Conservation (phyloP, 2,113 vertebrate species). For the Trogon surrucura region DNA sequence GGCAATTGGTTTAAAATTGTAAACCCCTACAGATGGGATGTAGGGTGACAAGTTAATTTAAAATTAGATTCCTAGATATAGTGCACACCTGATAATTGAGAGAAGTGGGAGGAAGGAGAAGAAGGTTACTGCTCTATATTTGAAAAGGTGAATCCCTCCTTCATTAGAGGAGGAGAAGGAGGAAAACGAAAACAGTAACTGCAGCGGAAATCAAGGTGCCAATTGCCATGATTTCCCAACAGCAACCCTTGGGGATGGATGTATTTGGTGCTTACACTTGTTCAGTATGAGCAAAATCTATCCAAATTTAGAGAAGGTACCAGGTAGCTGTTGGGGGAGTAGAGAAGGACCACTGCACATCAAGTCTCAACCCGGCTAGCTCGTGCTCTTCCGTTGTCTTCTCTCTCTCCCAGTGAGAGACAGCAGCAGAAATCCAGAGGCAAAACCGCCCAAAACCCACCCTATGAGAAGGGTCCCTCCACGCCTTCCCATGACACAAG, state of each 20-base stretch:
- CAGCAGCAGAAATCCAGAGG: neutral
- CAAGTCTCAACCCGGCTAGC: neutral
- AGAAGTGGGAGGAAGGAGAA: constrained; percentile 31
- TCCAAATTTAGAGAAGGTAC: neutral
- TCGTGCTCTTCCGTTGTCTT: neutral
- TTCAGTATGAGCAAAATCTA: neutral
- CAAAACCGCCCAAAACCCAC: neutral
- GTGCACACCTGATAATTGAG: constrained; percentile 61
- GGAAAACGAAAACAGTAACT: neutral
- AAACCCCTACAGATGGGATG: constrained; percentile 54
- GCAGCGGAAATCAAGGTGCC: neutral
- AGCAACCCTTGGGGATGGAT: neutral
- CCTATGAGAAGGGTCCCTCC: neutral
- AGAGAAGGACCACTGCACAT: neutral
- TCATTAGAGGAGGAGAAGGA: neutral
- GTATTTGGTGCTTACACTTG: neutral
- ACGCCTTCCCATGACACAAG: neutral
- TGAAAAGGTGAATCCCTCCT: constrained; percentile 71
- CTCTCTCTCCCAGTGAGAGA: neutral
- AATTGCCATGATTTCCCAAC: neutral
- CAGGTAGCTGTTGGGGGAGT: neutral
- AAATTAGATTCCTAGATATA: constrained; percentile 62
- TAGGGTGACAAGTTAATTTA: constrained; percentile 69
- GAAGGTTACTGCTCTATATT: constrained; percentile 62
- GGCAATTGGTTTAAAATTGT: constrained; percentile 62